phyloP scores from a whole-genome alignment of 2,113 vertebrate genomes.

The Engraulis encrasicolus region DNA sequence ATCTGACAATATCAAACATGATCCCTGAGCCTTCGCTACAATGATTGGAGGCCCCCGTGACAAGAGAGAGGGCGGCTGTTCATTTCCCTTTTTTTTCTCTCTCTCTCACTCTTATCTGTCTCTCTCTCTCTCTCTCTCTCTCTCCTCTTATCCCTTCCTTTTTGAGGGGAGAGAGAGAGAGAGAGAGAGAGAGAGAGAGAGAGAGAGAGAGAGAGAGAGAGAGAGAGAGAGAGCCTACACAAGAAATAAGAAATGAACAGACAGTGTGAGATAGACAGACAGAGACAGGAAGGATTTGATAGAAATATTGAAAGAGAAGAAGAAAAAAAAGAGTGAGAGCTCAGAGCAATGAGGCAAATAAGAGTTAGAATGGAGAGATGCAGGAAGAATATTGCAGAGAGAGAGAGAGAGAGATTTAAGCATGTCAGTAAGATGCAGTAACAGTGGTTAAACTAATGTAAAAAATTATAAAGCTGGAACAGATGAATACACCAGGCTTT shows the following conservation, averaged over 20 bases:
- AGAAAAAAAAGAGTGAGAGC: background rate
- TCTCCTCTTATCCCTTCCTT: background rate
- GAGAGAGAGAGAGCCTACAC: no score
- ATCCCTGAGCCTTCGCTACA: slow-evolving; percentile 92
- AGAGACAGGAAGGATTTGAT: background rate
- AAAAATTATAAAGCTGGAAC: background rate
- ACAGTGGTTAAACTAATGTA: no score
- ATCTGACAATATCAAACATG: slow-evolving; percentile 99
- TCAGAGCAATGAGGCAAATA: background rate
- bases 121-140: background rate
- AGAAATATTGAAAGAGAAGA: background rate
- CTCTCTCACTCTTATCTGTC: background rate
- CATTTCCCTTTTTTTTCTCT: slow-evolving; percentile 13
- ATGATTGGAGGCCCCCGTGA: slow-evolving; percentile 90
- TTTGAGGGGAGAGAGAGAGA: slow-evolving; percentile 43
- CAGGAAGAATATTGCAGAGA: slow-evolving; percentile 51
- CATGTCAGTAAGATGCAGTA: background rate
- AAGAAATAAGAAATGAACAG: no score
- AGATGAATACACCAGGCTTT: background rate
- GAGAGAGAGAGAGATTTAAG: background rate
- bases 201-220: background rate
- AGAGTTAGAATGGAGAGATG: slow-evolving; percentile 28
- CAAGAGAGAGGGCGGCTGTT: slow-evolving; percentile 80
- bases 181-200: background rate
- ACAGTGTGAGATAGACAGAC: slow-evolving; percentile 39